These are phyloP conservation scores for Chaetodon auriga DNA, from an alignment of 2,113 vertebrate species.

Conservation along the genomic window DNA sequence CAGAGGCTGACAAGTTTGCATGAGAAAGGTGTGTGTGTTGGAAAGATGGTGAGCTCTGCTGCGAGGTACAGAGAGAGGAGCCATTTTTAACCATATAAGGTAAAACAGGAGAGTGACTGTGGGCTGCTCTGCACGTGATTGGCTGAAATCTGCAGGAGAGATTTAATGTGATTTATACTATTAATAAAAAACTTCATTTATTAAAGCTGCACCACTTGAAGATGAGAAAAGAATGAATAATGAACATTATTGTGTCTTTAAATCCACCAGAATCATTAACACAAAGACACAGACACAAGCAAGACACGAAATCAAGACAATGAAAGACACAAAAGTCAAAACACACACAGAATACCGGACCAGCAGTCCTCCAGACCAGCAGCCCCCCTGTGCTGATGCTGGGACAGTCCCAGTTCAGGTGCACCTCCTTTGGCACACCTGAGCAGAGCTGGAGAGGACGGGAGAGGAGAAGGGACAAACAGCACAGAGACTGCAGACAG, in stretches of 20 bases:
- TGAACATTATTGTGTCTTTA: neutral
- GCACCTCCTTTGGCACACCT: too few species aligned
- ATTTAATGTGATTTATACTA: neutral
- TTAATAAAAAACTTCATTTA: neutral
- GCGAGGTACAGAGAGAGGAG: neutral
- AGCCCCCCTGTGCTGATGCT: too few species aligned
- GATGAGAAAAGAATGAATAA: neutral
- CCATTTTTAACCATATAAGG: constrained; percentile 59
- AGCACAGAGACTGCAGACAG: too few species aligned
- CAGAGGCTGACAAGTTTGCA: neutral
- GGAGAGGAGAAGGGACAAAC: too few species aligned
- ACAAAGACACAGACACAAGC: too few species aligned
- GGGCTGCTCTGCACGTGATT: constrained; percentile 10
- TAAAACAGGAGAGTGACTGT: constrained; percentile 33
- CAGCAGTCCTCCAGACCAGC: too few species aligned
- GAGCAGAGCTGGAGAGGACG: too few species aligned
- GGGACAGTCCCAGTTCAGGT: too few species aligned
- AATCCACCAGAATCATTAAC: too few species aligned
- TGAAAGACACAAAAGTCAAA: too few species aligned
- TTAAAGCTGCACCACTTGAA: neutral
- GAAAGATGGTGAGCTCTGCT: constrained; percentile 2
- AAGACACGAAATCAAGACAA: too few species aligned
- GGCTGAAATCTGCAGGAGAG: neutral
- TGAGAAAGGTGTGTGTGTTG: constrained; percentile 2
- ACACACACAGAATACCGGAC: too few species aligned